These are phyloP conservation scores for Aythya baeri DNA, from an alignment of 2,113 vertebrate genomes.

Conservation along the genomic window DNA sequence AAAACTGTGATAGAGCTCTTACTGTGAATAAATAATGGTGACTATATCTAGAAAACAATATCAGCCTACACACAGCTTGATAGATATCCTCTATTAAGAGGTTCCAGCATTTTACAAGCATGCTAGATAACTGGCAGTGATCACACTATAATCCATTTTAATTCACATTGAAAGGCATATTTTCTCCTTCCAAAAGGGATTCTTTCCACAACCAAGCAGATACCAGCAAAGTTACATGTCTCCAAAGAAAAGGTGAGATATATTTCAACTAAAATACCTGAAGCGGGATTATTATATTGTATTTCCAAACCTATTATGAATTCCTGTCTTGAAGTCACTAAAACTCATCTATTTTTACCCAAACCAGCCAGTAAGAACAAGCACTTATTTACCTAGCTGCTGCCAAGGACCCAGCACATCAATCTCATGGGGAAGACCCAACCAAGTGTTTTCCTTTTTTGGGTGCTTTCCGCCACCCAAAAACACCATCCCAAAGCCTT, in stretches of 20 bases:
- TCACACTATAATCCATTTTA: not conserved
- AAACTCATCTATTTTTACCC: not conserved
- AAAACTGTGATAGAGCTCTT: not conserved
- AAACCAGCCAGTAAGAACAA: accelerated
- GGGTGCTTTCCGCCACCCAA: accelerated
- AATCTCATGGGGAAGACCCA: accelerated
- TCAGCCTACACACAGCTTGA: not conserved
- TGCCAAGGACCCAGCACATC: accelerated
- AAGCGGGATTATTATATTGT: accelerated
- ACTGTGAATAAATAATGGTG: not conserved
- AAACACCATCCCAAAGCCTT: accelerated
- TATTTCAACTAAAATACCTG: not conserved
- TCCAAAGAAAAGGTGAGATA: not conserved
- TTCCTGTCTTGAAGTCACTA: accelerated
- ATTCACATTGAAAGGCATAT: not conserved
- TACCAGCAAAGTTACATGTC: not conserved
- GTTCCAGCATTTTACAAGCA: not conserved
- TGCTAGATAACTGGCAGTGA: not conserved
- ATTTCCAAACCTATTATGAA: accelerated
- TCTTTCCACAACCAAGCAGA: not conserved
- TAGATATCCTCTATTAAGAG: not conserved
- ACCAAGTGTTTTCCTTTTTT: accelerated
- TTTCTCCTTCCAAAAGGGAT: not conserved
- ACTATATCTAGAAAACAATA: not conserved
- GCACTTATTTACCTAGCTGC: accelerated